Conservation (phyloP, 2,113 vertebrate species). For the Parus major region DNA sequence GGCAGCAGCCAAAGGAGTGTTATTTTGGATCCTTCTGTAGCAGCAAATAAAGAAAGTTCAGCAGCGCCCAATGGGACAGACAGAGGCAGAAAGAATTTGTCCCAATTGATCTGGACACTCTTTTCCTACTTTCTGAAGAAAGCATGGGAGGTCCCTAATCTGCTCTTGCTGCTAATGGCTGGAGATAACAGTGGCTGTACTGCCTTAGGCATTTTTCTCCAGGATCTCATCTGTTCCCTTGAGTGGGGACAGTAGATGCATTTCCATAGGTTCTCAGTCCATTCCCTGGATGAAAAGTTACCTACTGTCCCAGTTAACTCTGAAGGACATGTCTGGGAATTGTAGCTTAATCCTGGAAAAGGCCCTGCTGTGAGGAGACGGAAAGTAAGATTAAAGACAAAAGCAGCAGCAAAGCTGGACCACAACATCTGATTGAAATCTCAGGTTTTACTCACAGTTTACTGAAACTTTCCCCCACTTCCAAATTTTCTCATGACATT, state of each 20-base stretch:
- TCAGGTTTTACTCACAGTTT: slow-evolving; percentile 15
- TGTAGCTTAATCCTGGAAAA: neutral
- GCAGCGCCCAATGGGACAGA: neutral
- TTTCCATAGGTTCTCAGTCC: neutral
- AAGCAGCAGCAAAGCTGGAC: neutral
- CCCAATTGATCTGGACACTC: neutral
- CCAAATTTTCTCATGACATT: slow-evolving; percentile 15
- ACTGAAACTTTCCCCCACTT: neutral
- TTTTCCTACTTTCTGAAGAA: neutral
- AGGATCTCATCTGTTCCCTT: neutral
- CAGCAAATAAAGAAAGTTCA: neutral
- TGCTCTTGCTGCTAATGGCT: neutral
- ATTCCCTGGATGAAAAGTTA: neutral
- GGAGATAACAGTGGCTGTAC: neutral
- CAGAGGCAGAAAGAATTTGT: neutral
- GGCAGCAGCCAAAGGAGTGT: neutral
- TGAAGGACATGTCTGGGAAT: neutral
- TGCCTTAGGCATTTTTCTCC: neutral
- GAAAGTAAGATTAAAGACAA: neutral
- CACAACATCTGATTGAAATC: neutral
- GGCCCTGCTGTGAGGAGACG: neutral
- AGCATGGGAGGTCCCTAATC: neutral
- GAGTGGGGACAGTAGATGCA: neutral
- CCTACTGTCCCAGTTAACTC: neutral
- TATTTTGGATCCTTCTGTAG: neutral